Percentiles rank a stretch among this genome's conserved stretches.
Evolutionary conservation across 2,888 invertebrate genomes (phyloP).

Genomic region (Drosophila subquinaria): DNA sequence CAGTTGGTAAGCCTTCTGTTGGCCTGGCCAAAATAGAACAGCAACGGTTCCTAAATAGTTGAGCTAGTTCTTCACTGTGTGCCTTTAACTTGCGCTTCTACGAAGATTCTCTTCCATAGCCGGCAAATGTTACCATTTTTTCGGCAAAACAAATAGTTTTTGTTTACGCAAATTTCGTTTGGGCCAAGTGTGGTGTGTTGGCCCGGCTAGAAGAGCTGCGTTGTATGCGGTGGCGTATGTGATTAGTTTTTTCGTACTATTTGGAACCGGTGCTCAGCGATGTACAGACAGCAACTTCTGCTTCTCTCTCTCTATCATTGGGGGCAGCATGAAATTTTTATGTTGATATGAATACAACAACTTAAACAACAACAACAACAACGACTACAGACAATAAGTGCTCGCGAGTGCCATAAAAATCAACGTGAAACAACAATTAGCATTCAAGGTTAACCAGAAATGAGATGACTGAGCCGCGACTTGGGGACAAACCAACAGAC

Average conservation of each 20-base stretch:
- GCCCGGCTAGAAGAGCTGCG: slow-evolving; percentile 62
- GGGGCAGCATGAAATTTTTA: slow-evolving; percentile 73
- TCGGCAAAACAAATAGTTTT: slow-evolving; percentile 60
- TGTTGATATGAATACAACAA: slow-evolving; percentile 70
- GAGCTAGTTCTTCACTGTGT: slow-evolving; percentile 2
- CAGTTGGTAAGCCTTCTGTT: slow-evolving; percentile 73
- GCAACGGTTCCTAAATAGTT: slow-evolving; percentile 74
- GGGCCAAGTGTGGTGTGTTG: slow-evolving; percentile 1
- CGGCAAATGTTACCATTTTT: slow-evolving; percentile 12
- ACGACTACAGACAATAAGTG: slow-evolving; percentile 32
- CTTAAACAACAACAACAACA: slow-evolving; percentile 8
- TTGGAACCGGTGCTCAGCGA: slow-evolving; percentile 79
- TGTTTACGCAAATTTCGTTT: slow-evolving; percentile 71
- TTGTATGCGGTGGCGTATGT: slow-evolving; percentile 62
- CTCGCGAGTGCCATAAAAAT: slow-evolving; percentile 71
- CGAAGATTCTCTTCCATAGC: slow-evolving; percentile 1
- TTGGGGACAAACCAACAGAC: slow-evolving; percentile 49
- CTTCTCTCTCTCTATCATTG: slow-evolving; percentile 1
- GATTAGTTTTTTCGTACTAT: slow-evolving; percentile 84
- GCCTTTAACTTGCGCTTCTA: slow-evolving; percentile 6
- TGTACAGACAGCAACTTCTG: slow-evolving; percentile 22
- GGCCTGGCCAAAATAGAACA: slow-evolving; percentile 81
- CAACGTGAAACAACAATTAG: slow-evolving; percentile 79
- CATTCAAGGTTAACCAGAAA: slow-evolving; percentile 82
- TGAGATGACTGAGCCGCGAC: slow-evolving; percentile 56